Evolutionary conservation across 2,888 invertebrate species (phyloP).

Genomic region (Drosophila histrio): DNA sequence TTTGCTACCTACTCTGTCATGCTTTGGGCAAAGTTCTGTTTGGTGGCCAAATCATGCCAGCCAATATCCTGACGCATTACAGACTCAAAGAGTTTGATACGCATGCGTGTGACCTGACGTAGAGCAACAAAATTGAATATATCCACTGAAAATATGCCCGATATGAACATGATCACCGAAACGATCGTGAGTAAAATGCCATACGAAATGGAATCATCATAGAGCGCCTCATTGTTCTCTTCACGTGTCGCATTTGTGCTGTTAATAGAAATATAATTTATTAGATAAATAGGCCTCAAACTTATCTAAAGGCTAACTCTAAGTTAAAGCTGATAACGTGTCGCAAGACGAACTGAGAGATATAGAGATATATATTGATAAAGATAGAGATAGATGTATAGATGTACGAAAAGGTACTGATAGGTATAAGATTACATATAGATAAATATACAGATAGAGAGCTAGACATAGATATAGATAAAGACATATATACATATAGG

Average conservation of each 20-base stretch:
- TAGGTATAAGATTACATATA: too few relatives aligned
- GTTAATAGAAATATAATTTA: neutral
- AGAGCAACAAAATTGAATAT: slow-evolving; percentile 88
- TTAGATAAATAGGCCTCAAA: neutral
- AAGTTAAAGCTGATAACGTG: too few relatives aligned
- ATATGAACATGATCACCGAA: slow-evolving; percentile 87
- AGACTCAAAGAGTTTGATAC: slow-evolving; percentile 87
- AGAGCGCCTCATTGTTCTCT: slow-evolving; percentile 87
- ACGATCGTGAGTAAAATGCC: slow-evolving; percentile 87
- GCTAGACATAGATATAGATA: neutral
- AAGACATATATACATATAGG: too few relatives aligned
- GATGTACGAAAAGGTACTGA: too few relatives aligned
- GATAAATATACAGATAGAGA: neutral
- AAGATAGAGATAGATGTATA: too few relatives aligned
- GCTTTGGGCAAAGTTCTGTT: slow-evolving; percentile 90
- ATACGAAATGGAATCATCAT: slow-evolving; percentile 88
- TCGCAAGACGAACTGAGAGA: too few relatives aligned
- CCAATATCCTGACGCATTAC: slow-evolving; percentile 89
- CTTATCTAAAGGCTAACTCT: too few relatives aligned
- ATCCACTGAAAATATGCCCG: slow-evolving; percentile 88
- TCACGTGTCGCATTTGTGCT: slow-evolving; percentile 86
- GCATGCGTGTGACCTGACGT: slow-evolving; percentile 87
- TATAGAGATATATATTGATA: too few relatives aligned
- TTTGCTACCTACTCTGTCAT: slow-evolving; percentile 88
- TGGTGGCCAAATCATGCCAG: slow-evolving; percentile 90